Evolutionary conservation across 2,888 invertebrate species (phyloP), one percentile per base, ranked within the genome.

Genomic region (Drosophila demipolita): DNA sequence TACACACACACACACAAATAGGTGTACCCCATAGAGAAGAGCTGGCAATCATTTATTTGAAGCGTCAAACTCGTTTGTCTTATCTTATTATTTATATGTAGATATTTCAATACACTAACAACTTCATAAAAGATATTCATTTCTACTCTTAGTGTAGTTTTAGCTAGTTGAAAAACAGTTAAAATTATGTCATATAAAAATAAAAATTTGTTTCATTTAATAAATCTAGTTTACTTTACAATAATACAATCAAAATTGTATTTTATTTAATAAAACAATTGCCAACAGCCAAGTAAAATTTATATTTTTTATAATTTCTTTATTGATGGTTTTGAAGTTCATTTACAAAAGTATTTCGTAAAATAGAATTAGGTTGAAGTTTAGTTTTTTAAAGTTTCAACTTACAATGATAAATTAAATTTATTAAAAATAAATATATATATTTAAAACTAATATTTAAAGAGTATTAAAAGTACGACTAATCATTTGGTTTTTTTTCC

Each of bases 51-150:
- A 90, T 90, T 87, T 87, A 87, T 90, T 83, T 86, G 89, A 87
- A 88, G 90, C 90, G 87, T 90, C 87, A 90, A 87, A 87, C 87
- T 90, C 87, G 90, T 90, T 87, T 90, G 87, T 89, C 82, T 86
- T 87, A 87, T 89, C 89, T 86, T 80, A 87, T 87, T 89, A 78
- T 90, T 83, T 88, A 78, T 80, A 83, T 80, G 80, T 74, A 73
- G 75, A 88, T 78, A 74, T 75, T 75, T 48, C 36, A 60, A 69
- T 76, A 78, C 78, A 35, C 78, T 73, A 29, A 35, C 42, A n/a
- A n/a, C 35, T 36, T 66, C 35, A 42, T 17, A 6, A 36, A 11
- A 45, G 32, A 26, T 20, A 23, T n/a, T 23, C 0, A 20, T 8
- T 67, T 9, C 3, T 20, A 12, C 12, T 26, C 17, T 59, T 9